Conservation (phyloP, 1,140 invertebrate genomes). For the Diplogasteroides magnus region DNA sequence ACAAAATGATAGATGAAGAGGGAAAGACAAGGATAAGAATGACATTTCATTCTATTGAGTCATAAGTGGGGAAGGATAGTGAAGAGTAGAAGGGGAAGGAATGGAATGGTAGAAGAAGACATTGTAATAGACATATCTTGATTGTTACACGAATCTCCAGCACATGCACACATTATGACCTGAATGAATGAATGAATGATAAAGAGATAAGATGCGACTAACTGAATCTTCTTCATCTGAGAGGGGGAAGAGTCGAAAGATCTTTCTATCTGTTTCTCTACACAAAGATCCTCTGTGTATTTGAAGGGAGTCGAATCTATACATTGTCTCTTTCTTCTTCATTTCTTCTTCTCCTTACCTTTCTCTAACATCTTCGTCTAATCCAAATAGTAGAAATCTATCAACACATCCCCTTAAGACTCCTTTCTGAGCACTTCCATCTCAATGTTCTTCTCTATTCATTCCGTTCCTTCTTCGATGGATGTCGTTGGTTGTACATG, state of each 20-base stretch:
- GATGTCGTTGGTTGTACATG: conserved; percentile 9
- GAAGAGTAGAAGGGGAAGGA: not conserved
- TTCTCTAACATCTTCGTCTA: conserved; percentile 35
- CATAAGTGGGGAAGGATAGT: not conserved
- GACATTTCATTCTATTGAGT: too few relatives aligned
- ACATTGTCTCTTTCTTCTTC: too few relatives aligned
- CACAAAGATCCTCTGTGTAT: conserved; percentile 9
- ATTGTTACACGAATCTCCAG: conserved; percentile 25
- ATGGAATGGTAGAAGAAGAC: not conserved
- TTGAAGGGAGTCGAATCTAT: conserved; percentile 14
- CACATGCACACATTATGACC: conserved; percentile 28
- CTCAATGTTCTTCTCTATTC: not conserved
- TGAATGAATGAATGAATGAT: conserved; percentile 10
- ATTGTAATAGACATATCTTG: conserved; percentile 25
- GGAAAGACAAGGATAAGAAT: too few relatives aligned
- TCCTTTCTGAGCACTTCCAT: conserved; percentile 2
- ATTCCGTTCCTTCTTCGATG: not conserved
- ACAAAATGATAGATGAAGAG: not conserved
- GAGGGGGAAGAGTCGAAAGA: conserved; percentile 21
- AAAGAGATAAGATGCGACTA: too few relatives aligned
- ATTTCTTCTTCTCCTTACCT: too few relatives aligned
- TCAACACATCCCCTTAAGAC: conserved; percentile 35
- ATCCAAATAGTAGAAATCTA: conserved; percentile 33
- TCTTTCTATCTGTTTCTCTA: conserved; percentile 23
- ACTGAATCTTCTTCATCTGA: conserved; percentile 16